Conservation (phyloP, 2,797 vertebrate species). For the Hybognathus amarus region DNA sequence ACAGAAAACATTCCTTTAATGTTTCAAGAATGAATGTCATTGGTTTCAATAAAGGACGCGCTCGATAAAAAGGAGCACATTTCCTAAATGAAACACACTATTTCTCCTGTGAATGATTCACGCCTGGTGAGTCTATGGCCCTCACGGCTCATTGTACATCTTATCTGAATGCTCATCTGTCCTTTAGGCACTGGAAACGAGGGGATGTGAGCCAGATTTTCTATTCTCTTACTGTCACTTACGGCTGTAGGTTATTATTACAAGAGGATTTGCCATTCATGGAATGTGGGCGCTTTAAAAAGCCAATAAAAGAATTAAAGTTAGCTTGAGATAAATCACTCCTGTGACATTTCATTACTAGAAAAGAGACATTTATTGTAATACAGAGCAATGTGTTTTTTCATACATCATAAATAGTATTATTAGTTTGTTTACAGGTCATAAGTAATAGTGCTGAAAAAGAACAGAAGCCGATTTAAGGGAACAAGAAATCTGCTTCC, state of each 20-base stretch:
- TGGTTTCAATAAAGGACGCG: slow-evolving; percentile 20
- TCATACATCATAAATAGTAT: slow-evolving; percentile 47
- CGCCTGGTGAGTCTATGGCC: slow-evolving; percentile 16
- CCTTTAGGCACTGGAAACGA: slow-evolving; percentile 9
- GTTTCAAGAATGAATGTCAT: slow-evolving; percentile 18
- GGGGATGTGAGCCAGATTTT: slow-evolving; percentile 17
- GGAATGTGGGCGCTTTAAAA: slow-evolving; percentile 11
- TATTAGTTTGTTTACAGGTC: not conserved
- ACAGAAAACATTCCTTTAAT: slow-evolving; percentile 6
- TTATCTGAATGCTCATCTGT: slow-evolving; percentile 25
- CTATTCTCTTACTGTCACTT: slow-evolving; percentile 19
- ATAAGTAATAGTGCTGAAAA: slow-evolving; percentile 10
- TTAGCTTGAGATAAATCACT: slow-evolving; percentile 27
- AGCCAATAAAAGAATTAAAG: slow-evolving; percentile 34
- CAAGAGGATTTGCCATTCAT: not conserved
- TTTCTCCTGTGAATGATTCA: slow-evolving; percentile 25
- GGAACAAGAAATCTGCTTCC: not conserved
- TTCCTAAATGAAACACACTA: slow-evolving; percentile 15
- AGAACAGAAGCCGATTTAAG: slow-evolving; percentile 16
- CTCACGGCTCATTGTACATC: slow-evolving; percentile 35
- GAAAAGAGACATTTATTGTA: slow-evolving; percentile 51
- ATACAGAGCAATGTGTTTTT: slow-evolving; percentile 18
- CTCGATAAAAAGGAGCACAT: slow-evolving; percentile 24
- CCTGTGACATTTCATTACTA: slow-evolving; percentile 6
- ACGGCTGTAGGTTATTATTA: slow-evolving; percentile 21